Percentiles rank a stretch among this genome's conserved stretches.
phyloP scores from a whole-genome alignment of 2,888 invertebrate species.

The Phorcus lineatus region DNA sequence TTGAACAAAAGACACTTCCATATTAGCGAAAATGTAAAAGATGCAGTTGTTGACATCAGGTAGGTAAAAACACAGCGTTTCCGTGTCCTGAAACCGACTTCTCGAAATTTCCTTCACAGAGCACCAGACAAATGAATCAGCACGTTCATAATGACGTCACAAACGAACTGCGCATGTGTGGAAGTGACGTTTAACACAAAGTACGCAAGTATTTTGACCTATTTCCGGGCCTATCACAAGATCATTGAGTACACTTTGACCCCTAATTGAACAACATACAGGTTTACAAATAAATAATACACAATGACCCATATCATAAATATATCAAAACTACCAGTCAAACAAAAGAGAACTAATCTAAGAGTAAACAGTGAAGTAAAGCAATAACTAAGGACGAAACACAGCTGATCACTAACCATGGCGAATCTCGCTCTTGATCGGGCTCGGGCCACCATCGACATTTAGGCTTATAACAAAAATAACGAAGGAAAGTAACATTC shows the following conservation, averaged over 20 bases:
- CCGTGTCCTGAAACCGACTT: not conserved
- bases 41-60: too few relatives aligned
- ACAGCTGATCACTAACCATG: constrained; percentile 18
- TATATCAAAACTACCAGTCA: not conserved
- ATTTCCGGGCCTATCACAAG: constrained; percentile 45
- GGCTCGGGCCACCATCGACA: not conserved
- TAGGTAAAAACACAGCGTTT: not conserved
- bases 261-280: constrained; percentile 9
- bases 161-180: constrained; percentile 39
- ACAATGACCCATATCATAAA: not conserved
- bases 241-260: constrained; percentile 38
- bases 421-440: constrained; percentile 19
- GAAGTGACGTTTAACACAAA: not conserved
- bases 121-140: constrained; percentile 29
- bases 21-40: constrained; percentile 7
- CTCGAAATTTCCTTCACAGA: constrained; percentile 26
- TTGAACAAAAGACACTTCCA: constrained; percentile 6
- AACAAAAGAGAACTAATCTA: too few relatives aligned
- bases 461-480: not conserved
- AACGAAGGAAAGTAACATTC: not conserved
- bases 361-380: too few relatives aligned
- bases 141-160: constrained; percentile 56
- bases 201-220: constrained; percentile 9
- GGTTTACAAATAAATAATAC: not conserved
- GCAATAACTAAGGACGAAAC: not conserved